phyloP scores from a whole-genome alignment of 2,113 vertebrate species.

The Saiga tatarica region DNA sequence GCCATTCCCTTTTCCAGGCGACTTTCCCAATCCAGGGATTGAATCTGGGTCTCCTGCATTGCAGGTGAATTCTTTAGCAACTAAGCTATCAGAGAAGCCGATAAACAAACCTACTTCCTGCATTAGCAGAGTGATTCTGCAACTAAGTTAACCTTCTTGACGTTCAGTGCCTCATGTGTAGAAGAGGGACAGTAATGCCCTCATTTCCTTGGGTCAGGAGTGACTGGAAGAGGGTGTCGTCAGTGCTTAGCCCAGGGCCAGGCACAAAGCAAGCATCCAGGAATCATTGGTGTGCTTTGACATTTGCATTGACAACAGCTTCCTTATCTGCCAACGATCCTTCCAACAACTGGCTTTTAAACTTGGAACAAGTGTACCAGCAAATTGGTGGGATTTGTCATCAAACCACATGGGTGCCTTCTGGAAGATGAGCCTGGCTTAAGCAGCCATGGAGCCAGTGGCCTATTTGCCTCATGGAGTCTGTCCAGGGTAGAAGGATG shows the following conservation, averaged over 20 bases:
- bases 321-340: not conserved
- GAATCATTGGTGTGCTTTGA: not conserved
- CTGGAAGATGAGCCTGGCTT: constrained; percentile 3
- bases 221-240: not conserved
- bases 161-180: not conserved
- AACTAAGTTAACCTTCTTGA: not conserved
- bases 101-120: not conserved
- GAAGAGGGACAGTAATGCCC: not conserved
- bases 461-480: not conserved
- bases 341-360: constrained; percentile 20
- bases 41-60: not conserved
- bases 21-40: not conserved
- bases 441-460: not conserved
- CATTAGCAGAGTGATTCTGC: not conserved
- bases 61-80: not conserved
- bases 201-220: not conserved
- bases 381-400: constrained; percentile 57
- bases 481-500: not conserved
- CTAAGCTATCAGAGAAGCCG: not conserved
- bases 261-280: not conserved
- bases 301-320: not conserved
- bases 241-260: not conserved
- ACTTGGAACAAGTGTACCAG: not conserved
- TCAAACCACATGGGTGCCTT: not conserved
- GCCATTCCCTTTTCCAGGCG: not conserved